These are phyloP conservation scores for Cromileptes altivelis DNA, from an alignment of 2,113 vertebrate species.

Conservation along the genomic window DNA sequence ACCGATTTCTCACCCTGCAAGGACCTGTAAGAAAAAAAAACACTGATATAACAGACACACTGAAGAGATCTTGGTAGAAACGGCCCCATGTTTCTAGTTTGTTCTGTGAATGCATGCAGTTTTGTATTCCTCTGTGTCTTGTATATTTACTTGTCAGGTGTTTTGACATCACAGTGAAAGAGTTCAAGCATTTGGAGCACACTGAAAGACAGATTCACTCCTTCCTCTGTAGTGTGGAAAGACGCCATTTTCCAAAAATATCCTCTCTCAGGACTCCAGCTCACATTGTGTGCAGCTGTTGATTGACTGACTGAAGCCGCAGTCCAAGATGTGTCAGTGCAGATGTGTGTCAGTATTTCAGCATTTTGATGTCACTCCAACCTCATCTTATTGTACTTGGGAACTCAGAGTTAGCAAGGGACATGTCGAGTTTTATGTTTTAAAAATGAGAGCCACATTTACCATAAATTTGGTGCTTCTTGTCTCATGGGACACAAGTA, in stretches of 20 bases:
- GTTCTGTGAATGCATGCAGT: slow-evolving; percentile 17
- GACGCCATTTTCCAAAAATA: slow-evolving; percentile 49
- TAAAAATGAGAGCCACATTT: slow-evolving; percentile 40
- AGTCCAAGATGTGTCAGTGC: slow-evolving; percentile 25
- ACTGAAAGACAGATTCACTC: slow-evolving; percentile 24
- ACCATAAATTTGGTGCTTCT: slow-evolving; percentile 23
- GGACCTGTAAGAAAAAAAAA: slow-evolving; percentile 29
- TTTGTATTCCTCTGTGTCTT: not conserved
- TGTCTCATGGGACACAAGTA: not conserved
- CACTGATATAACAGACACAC: slow-evolving; percentile 28
- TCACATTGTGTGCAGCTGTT: slow-evolving; percentile 65
- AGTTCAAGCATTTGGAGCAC: slow-evolving; percentile 22
- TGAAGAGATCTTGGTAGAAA: slow-evolving; percentile 13
- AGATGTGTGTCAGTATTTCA: slow-evolving; percentile 40
- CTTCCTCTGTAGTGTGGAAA: slow-evolving; percentile 5
- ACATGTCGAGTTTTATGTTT: slow-evolving; percentile 36
- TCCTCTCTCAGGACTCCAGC: slow-evolving; percentile 6
- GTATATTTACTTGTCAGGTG: slow-evolving; percentile 55
- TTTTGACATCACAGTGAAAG: slow-evolving; percentile 19
- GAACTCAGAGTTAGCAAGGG: not conserved
- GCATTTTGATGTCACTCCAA: slow-evolving; percentile 29
- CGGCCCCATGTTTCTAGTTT: not conserved
- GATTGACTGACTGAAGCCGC: not conserved
- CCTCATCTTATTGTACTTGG: not conserved
- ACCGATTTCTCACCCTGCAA: slow-evolving; percentile 21